phyloP scores from a whole-genome alignment of 1,140 invertebrate species.

The Cydia amplana region DNA sequence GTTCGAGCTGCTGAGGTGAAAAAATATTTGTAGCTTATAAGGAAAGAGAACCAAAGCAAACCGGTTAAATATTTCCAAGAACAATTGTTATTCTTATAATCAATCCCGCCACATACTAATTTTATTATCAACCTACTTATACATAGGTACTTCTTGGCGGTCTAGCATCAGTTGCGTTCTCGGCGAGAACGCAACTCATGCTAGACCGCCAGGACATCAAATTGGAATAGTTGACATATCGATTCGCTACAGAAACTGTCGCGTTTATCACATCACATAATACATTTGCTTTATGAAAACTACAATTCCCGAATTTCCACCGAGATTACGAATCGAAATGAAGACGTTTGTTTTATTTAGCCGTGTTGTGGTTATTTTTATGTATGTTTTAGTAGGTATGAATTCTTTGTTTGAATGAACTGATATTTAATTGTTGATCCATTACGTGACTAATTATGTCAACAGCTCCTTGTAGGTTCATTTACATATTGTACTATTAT shows the following conservation, averaged over 20 bases:
- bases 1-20: too few species aligned
- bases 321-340: not conserved
- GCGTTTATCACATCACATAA: not conserved
- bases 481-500: constrained; percentile 65
- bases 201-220: not conserved
- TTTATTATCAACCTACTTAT: not conserved
- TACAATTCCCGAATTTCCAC: not conserved
- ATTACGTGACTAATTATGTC: constrained; percentile 26
- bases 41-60: constrained; percentile 14
- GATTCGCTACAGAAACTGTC: not conserved
- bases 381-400: constrained; percentile 11
- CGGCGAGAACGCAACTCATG: too few species aligned
- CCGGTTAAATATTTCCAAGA: not conserved
- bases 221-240: not conserved
- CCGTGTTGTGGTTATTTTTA: constrained; percentile 18
- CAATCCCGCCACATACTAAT: not conserved
- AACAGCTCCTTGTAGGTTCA: constrained; percentile 37
- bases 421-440: constrained; percentile 27
- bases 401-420: constrained; percentile 18
- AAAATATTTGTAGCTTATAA: not conserved
- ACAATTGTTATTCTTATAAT: not conserved
- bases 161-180: too few species aligned
- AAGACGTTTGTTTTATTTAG: not conserved
- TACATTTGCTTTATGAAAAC: not conserved
- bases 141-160: not conserved